Evolutionary conservation across 2,888 invertebrate genomes (phyloP), one percentile per base, ranked within the genome.

Genomic region (Agrilus biguttatus): DNA sequence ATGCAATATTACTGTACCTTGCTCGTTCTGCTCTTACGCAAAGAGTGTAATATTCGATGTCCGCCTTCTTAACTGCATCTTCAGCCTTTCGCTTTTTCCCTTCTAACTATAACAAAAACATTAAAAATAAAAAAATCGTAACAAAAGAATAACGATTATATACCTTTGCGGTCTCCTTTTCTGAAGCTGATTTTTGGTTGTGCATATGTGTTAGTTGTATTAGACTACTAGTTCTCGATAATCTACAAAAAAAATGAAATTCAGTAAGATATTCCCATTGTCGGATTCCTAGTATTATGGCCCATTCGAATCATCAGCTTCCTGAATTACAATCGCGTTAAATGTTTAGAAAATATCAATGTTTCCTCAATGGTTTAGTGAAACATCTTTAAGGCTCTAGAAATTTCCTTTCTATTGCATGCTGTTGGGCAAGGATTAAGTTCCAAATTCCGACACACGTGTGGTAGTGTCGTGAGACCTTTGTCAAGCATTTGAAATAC

Each of bases 31-130:
- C 86, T 54, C 90, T 78, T 49, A 92, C 83, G 59, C 91, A 91
- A 40, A 86, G 77, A 49, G 88, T 88, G 59, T 92, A 92, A 67
- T 93, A 95, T 59, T 93, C 91, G 47, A 88, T 83, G 67, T 93
- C 93, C 40, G 90, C 85, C 62, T 91, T 86, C 59, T 88, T 83
- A 32, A 92, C 85, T 5, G 86, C 80, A 58, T 92, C 90, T 66
- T 90, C 89, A 19, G 89, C 85, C 67, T 92, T 91, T 52, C 83
- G 76, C 58, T 89, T 80, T 60, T 93, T 90, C 45, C 84, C 80
- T 64, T 90, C 90, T 59, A 92, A 66, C 75, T 92, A 48, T 23
- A 58, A 57, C 47, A 44, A 35, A 21, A 6, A 40, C 28, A 34
- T 44, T 17, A 33, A 33, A n/a, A 21, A 40, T 35, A 36, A 36